Base-by-base conservation (phyloP, 2,113 vertebrate genomes). In the Heterochromis multidens region DNA sequence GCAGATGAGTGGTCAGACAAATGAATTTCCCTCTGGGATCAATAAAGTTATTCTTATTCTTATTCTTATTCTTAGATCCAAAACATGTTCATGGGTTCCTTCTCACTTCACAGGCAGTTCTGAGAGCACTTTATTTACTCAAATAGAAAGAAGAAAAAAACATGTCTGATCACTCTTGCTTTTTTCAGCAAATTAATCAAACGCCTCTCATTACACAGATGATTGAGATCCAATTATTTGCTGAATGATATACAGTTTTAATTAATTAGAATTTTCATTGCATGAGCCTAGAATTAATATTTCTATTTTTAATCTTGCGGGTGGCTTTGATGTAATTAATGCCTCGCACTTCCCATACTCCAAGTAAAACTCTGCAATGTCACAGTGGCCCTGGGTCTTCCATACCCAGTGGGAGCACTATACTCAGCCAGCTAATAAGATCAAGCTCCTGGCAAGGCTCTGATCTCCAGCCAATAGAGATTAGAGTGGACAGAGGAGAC, bases 191-290 rank as follows among this genome's bases (percentile, higher is more conserved):
- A 87, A 89, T 91, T 92, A 93, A 93, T 94, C 85, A 94, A 93
- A 93, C 56, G 70, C 83, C 82, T 93, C 92, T 93, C 84, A 94
- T 94, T 95, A 94, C 90, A 94, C 94, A 95, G 91, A 92, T 94
- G 92, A 94, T 94, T 92, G 90, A 91, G 87, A 93, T 91, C 89
- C 88, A 94, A 94, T 95, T 94, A 94, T 91, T 93, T 82, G 80
- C 86, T 70, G 67, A 86, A 89, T 86, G 82, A 92, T 90, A 90
- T 93, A 89, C 85, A 87, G 79, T 91, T 93, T 94, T 94, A 94
- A 94, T 95, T 93, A 80, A 92, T 91, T 86, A 77, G 52, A 89
- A 94, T 95, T 92, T 93, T 87, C 83, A 90, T 90, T 87, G 87
- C 87, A 86, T 93, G 79, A 85, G 79, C 27, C 56, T 35, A 77